Conservation (phyloP, 2,888 invertebrate species). For the Drosophila macrospina region DNA sequence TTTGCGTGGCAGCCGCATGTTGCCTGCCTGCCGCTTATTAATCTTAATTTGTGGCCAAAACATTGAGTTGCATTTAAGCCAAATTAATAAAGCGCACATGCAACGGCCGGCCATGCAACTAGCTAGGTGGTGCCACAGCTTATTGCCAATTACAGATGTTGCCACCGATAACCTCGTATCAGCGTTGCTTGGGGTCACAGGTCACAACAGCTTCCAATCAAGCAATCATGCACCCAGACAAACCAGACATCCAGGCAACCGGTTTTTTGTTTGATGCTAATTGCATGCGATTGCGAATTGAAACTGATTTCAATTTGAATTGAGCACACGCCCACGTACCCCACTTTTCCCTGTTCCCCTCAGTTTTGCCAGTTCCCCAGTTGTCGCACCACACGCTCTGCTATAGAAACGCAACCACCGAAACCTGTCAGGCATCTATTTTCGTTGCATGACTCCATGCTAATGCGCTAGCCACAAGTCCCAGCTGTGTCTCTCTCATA, state of each 20-base stretch:
- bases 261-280: slow-evolving; percentile 9
- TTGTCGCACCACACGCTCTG: too few relatives aligned
- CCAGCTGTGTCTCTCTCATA: slow-evolving; percentile 10
- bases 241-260: slow-evolving; percentile 5
- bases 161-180: slow-evolving; percentile 39
- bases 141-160: slow-evolving; percentile 34
- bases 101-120: slow-evolving; percentile 42
- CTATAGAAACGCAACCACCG: slow-evolving; percentile 13
- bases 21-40: slow-evolving; percentile 51
- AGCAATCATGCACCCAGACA: not conserved
- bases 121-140: slow-evolving; percentile 10
- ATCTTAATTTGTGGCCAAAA: slow-evolving; percentile 36
- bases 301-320: slow-evolving; percentile 42
- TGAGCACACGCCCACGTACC: slow-evolving; percentile 44
- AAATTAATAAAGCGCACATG: slow-evolving; percentile 61
- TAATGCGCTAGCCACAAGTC: slow-evolving; percentile 16
- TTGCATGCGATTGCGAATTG: slow-evolving; percentile 21
- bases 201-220: slow-evolving; percentile 24
- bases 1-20: slow-evolving; percentile 41
- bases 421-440: slow-evolving; percentile 55
- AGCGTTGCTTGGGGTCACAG: slow-evolving; percentile 10
- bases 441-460: slow-evolving; percentile 56
- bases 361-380: not conserved
- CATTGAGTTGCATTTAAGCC: slow-evolving; percentile 57
- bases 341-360: too few relatives aligned